Evolutionary conservation across 2,113 vertebrate species (phyloP).

Genomic region (Calyptomena viridis): DNA sequence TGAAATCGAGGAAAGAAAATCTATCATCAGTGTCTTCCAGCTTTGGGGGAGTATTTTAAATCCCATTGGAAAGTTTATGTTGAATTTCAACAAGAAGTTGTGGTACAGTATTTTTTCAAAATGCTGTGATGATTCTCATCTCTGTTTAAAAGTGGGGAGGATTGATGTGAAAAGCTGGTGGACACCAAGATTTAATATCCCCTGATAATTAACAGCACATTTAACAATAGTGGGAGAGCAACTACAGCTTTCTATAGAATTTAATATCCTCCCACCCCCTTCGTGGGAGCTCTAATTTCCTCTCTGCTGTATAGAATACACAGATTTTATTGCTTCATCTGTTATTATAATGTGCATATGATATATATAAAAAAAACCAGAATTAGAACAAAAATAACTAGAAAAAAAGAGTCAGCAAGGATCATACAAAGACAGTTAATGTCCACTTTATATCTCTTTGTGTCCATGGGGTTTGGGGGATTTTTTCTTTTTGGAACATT

Average conservation of each 20-base stretch:
- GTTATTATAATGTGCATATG: not conserved
- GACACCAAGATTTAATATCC: conserved; percentile 43
- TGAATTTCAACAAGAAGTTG: conserved; percentile 20
- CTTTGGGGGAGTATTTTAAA: not conserved
- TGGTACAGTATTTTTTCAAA: not conserved
- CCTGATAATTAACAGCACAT: conserved; percentile 4
- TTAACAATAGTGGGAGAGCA: not conserved
- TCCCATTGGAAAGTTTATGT: not conserved
- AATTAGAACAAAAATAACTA: not conserved
- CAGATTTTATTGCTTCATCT: not conserved
- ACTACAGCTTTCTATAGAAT: not conserved
- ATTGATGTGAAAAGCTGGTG: not conserved
- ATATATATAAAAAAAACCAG: not conserved
- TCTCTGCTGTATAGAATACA: not conserved
- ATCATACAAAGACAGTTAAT: not conserved
- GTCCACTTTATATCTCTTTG: not conserved
- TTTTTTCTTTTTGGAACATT: not conserved
- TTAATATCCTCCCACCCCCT: not conserved
- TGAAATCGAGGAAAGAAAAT: not conserved
- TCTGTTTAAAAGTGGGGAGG: conserved; percentile 2
- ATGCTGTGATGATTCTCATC: conserved; percentile 15
- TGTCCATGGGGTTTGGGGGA: not conserved
- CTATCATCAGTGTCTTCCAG: not conserved
- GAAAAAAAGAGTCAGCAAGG: not conserved
- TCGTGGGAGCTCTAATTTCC: not conserved